phyloP scores from a whole-genome alignment of 2,113 vertebrate species.

The Gavialis gangeticus region DNA sequence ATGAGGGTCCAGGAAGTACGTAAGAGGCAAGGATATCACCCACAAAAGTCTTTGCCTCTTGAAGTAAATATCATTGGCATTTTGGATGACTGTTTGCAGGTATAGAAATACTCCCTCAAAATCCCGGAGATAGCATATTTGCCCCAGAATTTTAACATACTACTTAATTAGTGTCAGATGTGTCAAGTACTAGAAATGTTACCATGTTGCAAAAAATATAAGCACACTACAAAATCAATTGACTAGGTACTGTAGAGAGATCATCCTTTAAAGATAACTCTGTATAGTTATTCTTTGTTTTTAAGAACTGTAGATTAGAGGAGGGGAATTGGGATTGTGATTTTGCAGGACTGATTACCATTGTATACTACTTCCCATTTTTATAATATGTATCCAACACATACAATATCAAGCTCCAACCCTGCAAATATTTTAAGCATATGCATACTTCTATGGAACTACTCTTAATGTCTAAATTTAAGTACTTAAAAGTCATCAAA shows the following conservation, averaged over 20 bases:
- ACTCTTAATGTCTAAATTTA: not conserved
- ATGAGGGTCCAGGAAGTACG: no score
- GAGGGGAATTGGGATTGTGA: not conserved
- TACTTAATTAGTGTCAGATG: not conserved
- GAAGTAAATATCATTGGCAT: not conserved
- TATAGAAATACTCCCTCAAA: not conserved
- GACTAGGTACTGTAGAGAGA: not conserved
- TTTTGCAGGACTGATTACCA: not conserved
- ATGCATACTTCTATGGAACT: not conserved
- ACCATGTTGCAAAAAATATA: not conserved
- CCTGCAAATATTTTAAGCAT: not conserved
- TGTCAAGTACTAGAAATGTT: not conserved
- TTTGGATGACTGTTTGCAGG: fast-evolving
- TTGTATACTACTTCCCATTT: not conserved
- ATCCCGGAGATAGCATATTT: not conserved
- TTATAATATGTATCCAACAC: not conserved
- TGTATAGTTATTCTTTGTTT: not conserved
- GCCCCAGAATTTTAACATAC: not conserved
- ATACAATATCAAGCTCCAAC: fast-evolving
- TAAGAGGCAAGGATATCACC: no score
- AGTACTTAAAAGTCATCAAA: not conserved
- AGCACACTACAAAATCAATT: not conserved
- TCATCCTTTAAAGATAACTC: not conserved
- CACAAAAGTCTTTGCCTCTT: no score
- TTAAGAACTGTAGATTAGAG: not conserved